These are phyloP conservation scores for Vulpes lagopus DNA, from an alignment of 2,113 vertebrate genomes.

Conservation along the genomic window DNA sequence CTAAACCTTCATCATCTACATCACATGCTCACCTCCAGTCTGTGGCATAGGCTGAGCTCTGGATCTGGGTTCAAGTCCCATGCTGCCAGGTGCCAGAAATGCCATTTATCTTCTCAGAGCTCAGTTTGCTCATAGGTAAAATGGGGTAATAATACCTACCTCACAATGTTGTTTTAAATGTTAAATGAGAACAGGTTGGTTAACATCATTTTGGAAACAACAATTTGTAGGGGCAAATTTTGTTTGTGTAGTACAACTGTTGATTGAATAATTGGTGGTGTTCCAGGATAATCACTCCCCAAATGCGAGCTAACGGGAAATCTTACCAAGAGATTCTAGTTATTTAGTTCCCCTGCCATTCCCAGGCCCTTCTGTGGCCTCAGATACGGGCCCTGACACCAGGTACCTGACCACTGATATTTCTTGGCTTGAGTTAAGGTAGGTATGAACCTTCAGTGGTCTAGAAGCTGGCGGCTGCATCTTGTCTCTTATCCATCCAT, in stretches of 20 bases:
- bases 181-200: not conserved
- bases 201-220: not conserved
- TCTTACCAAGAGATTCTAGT: not conserved
- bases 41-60: not conserved
- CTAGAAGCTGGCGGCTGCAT: accelerated
- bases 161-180: not conserved
- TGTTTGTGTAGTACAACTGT: not conserved
- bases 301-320: not conserved
- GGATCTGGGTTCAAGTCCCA: not conserved
- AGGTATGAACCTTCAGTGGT: accelerated
- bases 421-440: not conserved
- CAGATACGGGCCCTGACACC: not conserved
- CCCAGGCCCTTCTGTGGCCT: not conserved
- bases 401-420: not conserved
- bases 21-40: not conserved
- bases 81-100: not conserved
- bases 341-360: not conserved
- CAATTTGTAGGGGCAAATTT: accelerated
- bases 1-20: not conserved
- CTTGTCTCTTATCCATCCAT: not conserved
- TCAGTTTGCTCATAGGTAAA: not conserved
- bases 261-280: accelerated
- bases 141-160: not conserved
- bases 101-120: not conserved
- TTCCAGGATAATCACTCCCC: no score